Evolutionary conservation across 2,888 invertebrate species (phyloP).

Genomic region (Megaustenia siamemsis): DNA sequence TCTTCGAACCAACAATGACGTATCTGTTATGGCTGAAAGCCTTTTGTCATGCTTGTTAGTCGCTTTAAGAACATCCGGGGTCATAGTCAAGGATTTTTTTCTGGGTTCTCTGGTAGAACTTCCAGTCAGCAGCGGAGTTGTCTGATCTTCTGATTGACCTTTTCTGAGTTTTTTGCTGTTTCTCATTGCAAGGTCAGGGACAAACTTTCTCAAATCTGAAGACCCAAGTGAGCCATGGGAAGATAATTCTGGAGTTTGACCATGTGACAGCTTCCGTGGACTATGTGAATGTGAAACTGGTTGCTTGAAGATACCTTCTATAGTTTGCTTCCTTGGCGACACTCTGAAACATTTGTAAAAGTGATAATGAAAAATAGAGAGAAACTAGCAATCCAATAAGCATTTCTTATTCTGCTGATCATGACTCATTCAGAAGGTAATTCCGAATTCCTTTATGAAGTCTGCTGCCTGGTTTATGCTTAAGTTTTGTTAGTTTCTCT

Average conservation of each 20-base stretch:
- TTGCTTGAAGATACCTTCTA: conserved; percentile 21
- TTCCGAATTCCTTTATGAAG: too few species aligned
- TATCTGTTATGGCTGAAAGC: background rate
- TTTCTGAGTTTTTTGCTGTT: background rate
- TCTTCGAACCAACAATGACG: conserved; percentile 11
- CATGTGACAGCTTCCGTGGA: conserved; percentile 1
- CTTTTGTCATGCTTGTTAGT: background rate
- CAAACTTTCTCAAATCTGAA: background rate
- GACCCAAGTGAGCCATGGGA: too few species aligned
- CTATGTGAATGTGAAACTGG: conserved; percentile 14
- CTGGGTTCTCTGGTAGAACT: background rate
- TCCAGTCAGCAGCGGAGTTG: background rate
- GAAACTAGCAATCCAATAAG: too few species aligned
- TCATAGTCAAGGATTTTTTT: background rate
- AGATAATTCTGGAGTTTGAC: background rate
- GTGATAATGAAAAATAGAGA: too few species aligned
- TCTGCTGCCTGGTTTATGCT: too few species aligned
- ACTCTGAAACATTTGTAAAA: conserved; percentile 11
- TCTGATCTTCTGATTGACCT: background rate
- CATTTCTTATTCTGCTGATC: too few species aligned
- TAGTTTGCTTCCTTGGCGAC: background rate
- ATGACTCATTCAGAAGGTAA: too few species aligned
- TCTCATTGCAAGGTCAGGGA: background rate
- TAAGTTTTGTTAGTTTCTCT: too few species aligned
- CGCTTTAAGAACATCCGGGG: background rate